These are phyloP conservation scores for Burhinus bistriatus DNA, from an alignment of 2,113 vertebrate genomes.

Conservation along the genomic window DNA sequence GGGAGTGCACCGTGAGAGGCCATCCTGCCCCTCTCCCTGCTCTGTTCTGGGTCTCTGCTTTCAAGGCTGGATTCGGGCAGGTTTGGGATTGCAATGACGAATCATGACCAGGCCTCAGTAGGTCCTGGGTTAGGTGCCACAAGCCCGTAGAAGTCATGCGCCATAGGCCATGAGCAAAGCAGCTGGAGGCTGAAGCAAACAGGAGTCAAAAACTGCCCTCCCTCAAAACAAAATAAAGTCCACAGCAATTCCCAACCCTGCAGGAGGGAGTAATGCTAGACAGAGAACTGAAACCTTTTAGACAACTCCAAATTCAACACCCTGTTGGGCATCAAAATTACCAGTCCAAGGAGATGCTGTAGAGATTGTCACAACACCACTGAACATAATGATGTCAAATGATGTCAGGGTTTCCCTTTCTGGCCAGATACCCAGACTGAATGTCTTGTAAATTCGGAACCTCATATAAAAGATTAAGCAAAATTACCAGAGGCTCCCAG, in stretches of 20 bases:
- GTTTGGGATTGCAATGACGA: neutral
- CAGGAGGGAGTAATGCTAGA: neutral
- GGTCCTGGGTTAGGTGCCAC: neutral
- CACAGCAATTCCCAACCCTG: neutral
- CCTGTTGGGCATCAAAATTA: neutral
- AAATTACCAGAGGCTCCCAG: neutral
- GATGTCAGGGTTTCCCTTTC: neutral
- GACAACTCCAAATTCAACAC: neutral
- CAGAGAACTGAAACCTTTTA: neutral
- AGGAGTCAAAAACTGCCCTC: neutral
- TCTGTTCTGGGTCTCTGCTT: neutral
- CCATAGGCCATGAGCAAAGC: neutral
- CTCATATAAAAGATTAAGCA: neutral
- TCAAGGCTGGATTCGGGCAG: neutral
- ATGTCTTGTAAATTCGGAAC: conserved; percentile 35
- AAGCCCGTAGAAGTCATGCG: rapidly evolving
- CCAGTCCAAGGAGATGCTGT: neutral
- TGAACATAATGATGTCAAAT: neutral
- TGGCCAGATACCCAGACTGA: neutral
- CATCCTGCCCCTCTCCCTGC: neutral
- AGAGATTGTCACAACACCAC: neutral
- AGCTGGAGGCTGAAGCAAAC: neutral
- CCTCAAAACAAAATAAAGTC: conserved; percentile 14
- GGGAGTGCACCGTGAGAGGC: neutral
- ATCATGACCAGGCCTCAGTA: neutral